Conservation (phyloP, 1,140 invertebrate species). For the Forficula auricularia region DNA sequence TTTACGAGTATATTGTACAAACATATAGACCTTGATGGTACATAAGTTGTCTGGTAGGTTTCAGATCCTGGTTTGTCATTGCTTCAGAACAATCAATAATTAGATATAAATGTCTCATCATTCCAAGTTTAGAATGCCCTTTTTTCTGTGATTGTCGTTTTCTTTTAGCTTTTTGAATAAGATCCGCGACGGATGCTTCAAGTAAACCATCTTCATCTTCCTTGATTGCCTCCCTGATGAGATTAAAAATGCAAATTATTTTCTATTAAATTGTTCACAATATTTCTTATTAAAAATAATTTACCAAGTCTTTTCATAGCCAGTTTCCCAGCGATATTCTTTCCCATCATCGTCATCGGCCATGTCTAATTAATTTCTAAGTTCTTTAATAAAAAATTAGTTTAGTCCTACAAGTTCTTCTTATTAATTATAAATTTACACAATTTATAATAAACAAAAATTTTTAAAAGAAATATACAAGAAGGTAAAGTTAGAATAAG, state of each 20-base stretch:
- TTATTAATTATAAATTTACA: too few species aligned
- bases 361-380: too few species aligned
- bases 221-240: conserved; percentile 78
- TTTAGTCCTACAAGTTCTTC: too few species aligned
- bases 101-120: conserved; percentile 89
- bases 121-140: conserved; percentile 67
- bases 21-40: conserved; percentile 79
- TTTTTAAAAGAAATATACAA: too few species aligned
- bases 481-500: too few species aligned
- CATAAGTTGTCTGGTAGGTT: conserved; percentile 83
- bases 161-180: conserved; percentile 73
- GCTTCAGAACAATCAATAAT: conserved; percentile 83
- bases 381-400: too few species aligned
- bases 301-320: conserved; percentile 92
- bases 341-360: conserved; percentile 71
- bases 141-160: conserved; percentile 53
- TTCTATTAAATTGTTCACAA: neutral
- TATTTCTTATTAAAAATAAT: conserved; percentile 10
- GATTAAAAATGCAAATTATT: neutral
- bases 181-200: conserved; percentile 73
- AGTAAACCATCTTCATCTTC: conserved; percentile 87
- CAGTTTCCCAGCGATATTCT: conserved; percentile 91
- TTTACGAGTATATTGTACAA: too few species aligned
- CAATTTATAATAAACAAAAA: too few species aligned
- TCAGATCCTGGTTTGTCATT: conserved; percentile 87